Conservation (phyloP, 2,797 vertebrate genomes). For the Danio jaintianensis region DNA sequence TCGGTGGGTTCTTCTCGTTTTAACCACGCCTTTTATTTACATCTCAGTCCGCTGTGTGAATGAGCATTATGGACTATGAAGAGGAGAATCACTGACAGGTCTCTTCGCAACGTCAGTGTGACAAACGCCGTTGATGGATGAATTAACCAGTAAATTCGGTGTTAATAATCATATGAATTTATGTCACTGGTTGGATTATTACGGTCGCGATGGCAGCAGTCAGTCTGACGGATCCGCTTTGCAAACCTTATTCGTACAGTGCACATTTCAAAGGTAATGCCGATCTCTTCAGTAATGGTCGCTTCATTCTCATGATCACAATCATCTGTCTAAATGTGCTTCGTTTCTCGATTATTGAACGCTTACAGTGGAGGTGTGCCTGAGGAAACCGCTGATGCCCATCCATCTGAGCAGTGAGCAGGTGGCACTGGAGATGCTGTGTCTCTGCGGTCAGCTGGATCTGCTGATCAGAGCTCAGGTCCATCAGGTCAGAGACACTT, state of each 20-base stretch:
- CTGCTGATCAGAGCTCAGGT: slow-evolving; percentile 83
- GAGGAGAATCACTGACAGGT: not conserved
- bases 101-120: not conserved
- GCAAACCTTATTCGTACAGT: slow-evolving; percentile 77
- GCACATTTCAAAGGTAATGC: slow-evolving; percentile 78
- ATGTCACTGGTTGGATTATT: slow-evolving; percentile 1
- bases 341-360: slow-evolving; percentile 7
- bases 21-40: slow-evolving; percentile 33
- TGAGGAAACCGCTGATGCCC: slow-evolving; percentile 82
- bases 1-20: not conserved
- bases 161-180: not conserved
- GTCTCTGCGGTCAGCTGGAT: slow-evolving; percentile 83
- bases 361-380: slow-evolving; percentile 79
- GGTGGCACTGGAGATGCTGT: slow-evolving; percentile 84
- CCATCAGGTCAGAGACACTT: slow-evolving; percentile 72
- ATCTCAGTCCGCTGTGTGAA: slow-evolving; percentile 1
- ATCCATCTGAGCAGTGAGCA: slow-evolving; percentile 81
- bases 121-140: not conserved
- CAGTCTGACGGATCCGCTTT: slow-evolving; percentile 77
- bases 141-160: not conserved
- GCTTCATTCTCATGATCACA: not conserved
- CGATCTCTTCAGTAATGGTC: not conserved
- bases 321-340: not conserved
- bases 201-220: slow-evolving; percentile 74
- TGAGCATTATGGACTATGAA: not conserved